These are phyloP conservation scores for Lota lota DNA, from an alignment of 2,113 vertebrate species.

Conservation along the genomic window DNA sequence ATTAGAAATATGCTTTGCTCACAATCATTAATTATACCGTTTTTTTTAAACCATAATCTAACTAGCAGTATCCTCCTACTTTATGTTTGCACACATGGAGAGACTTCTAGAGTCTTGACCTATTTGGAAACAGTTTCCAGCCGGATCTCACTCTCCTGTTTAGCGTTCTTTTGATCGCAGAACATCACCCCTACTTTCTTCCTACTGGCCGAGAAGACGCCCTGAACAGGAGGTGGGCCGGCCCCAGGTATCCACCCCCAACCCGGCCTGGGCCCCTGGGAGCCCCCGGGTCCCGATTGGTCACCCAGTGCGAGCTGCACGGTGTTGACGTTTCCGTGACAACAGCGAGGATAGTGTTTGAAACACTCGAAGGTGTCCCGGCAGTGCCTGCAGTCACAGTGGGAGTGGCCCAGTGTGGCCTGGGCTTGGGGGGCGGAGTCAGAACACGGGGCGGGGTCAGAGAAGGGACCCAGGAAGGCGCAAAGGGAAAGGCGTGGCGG, in stretches of 20 bases:
- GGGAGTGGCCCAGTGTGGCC: neutral
- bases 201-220: neutral
- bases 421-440: neutral
- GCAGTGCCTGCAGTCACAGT: slow-evolving; percentile 3
- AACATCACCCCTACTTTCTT: neutral
- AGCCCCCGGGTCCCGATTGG: slow-evolving; percentile 43
- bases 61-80: too few species aligned
- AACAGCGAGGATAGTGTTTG: slow-evolving; percentile 21
- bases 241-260: neutral
- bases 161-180: neutral
- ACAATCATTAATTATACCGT: neutral
- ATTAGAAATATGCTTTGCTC: neutral
- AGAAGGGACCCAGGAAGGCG: neutral
- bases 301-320: neutral
- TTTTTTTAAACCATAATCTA: neutral
- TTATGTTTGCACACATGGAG: neutral
- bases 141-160: neutral
- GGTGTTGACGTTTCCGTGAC: slow-evolving; percentile 4
- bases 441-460: slow-evolving; percentile 2
- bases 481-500: neutral
- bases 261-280: neutral
- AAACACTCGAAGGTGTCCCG: slow-evolving; percentile 29
- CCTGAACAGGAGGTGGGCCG: neutral
- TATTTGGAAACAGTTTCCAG: neutral
- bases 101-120: neutral